Evolutionary conservation across 2,888 invertebrate species (phyloP).

Genomic region (Boloria euphrosyne): DNA sequence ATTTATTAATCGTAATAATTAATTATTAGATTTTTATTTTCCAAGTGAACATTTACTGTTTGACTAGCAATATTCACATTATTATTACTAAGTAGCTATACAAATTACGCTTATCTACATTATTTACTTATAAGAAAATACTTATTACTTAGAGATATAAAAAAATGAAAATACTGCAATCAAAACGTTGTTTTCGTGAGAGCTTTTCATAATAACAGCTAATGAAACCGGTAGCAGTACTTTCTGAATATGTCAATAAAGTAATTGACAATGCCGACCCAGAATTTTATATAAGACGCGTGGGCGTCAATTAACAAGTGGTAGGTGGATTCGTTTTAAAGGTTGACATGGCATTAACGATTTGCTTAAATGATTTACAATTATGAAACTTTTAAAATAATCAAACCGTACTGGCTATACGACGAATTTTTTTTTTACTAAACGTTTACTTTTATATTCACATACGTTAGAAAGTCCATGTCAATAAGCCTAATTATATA

Average conservation of each 20-base stretch:
- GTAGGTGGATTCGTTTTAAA: conserved; percentile 54
- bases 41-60: too few relatives aligned
- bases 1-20: too few relatives aligned
- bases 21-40: too few relatives aligned
- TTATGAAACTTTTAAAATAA: not conserved
- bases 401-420: not conserved
- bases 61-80: too few relatives aligned
- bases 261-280: conserved; percentile 52
- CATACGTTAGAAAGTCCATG: too few relatives aligned
- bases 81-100: too few relatives aligned
- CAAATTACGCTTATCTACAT: too few relatives aligned
- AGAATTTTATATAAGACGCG: conserved; percentile 45
- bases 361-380: conserved; percentile 4
- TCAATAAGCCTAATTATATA: too few relatives aligned
- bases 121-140: too few relatives aligned
- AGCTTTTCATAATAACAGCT: conserved; percentile 28
- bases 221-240: conserved; percentile 47
- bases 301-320: conserved; percentile 68
- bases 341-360: conserved; percentile 7
- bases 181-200: conserved; percentile 25
- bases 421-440: not conserved
- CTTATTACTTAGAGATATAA: not conserved
- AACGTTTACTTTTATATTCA: conserved; percentile 7
- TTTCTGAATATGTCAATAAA: conserved; percentile 49
- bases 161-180: not conserved